A percentile compares a stretch with the other conserved stretches of the same genome.
These are phyloP conservation scores for Papilio aristodemus DNA, from an alignment of 1,140 invertebrate genomes.

Conservation along the genomic window DNA sequence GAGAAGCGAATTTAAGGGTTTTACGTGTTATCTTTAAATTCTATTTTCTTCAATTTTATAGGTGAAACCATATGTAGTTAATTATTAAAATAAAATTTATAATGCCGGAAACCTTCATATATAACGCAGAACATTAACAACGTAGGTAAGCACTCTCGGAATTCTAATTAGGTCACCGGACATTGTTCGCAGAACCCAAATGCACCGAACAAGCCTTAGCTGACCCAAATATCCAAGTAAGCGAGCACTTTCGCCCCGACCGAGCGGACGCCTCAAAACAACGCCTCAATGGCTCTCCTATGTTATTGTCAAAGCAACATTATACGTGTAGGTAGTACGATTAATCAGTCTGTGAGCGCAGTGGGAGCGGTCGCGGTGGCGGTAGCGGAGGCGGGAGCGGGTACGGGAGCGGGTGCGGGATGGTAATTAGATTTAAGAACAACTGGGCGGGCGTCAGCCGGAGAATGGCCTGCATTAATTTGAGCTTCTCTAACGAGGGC, in stretches of 20 bases:
- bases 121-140: background rate
- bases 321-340: conserved; percentile 47
- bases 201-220: conserved; percentile 16
- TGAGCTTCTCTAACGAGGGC: conserved; percentile 78
- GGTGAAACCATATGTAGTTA: background rate
- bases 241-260: conserved; percentile 27
- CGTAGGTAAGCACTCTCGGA: conserved; percentile 19
- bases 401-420: conserved; percentile 42
- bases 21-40: no score
- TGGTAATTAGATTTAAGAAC: conserved; percentile 80
- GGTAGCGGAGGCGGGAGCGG: conserved; percentile 34
- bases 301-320: conserved; percentile 33
- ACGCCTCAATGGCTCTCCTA: conserved; percentile 34
- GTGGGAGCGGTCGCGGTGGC: conserved; percentile 39
- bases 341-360: conserved; percentile 67
- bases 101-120: no score
- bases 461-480: conserved; percentile 79
- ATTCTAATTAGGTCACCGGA: conserved; percentile 32
- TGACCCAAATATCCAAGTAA: conserved; percentile 34
- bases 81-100: background rate
- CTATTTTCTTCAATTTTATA: no score
- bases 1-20: no score
- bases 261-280: conserved; percentile 28
- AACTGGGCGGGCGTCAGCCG: conserved; percentile 72
- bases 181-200: conserved; percentile 20